These are phyloP conservation scores for Epinephelus fuscoguttatus DNA, from an alignment of 2,113 vertebrate genomes.

Conservation along the genomic window DNA sequence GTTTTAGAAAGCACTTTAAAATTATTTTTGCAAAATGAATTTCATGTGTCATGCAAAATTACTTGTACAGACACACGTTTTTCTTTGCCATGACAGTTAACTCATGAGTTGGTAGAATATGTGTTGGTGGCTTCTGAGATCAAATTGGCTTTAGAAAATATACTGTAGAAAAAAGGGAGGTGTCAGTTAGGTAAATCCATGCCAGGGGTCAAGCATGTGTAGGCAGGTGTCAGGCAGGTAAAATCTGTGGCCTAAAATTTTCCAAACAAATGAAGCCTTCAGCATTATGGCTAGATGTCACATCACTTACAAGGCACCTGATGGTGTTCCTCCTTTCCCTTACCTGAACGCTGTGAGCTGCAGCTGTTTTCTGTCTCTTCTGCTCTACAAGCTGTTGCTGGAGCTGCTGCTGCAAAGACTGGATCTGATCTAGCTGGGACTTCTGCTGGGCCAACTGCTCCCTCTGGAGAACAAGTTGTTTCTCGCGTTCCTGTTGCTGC, in stretches of 20 bases:
- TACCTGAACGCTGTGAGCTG: slow-evolving; percentile 74
- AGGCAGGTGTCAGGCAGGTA: neutral
- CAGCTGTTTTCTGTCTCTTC: slow-evolving; percentile 90
- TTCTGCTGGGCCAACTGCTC: slow-evolving; percentile 98
- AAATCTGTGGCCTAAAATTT: neutral
- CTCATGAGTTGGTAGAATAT: neutral
- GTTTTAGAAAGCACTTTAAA: neutral
- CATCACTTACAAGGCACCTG: neutral
- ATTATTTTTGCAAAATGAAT: neutral
- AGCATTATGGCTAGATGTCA: neutral
- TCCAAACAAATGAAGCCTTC: neutral
- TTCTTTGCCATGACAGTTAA: neutral
- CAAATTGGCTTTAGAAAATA: neutral
- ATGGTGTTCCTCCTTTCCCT: neutral
- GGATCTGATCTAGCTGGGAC: slow-evolving; percentile 97
- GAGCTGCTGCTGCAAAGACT: slow-evolving; percentile 96
- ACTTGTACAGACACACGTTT: neutral
- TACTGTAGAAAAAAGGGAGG: neutral
- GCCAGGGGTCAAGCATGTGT: neutral
- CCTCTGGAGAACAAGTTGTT: slow-evolving; percentile 93
- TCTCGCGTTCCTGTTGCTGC: slow-evolving; percentile 96
- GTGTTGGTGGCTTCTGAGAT: neutral
- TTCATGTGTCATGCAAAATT: neutral
- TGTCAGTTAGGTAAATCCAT: neutral
- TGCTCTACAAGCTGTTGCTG: slow-evolving; percentile 97